phyloP scores from a whole-genome alignment of 2,888 invertebrate species.

The Pseudococcus longispinus region DNA sequence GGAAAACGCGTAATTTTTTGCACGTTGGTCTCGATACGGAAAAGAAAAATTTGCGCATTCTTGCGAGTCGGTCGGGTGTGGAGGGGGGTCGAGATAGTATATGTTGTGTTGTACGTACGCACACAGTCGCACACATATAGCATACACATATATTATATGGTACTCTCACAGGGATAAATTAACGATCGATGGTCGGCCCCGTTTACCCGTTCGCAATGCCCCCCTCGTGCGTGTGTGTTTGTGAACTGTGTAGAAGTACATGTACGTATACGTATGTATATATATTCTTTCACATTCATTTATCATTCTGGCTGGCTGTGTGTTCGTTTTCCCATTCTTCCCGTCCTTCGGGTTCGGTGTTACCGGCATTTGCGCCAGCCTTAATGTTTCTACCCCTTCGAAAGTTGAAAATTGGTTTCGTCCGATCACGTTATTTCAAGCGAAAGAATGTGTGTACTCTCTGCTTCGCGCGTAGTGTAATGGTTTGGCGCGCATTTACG shows the following conservation, averaged over 20 bases:
- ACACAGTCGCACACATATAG: neutral
- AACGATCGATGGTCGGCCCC: conserved; percentile 11
- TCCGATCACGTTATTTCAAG: conserved; percentile 46
- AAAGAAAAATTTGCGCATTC: too few relatives aligned
- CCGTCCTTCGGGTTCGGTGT: neutral
- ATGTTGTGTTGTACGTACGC: neutral
- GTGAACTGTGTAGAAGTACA: neutral
- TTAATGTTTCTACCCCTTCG: conserved; percentile 16
- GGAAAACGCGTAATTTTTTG: too few relatives aligned
- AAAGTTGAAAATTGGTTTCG: conserved; percentile 37
- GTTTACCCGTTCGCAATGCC: neutral
- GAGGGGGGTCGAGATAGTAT: too few relatives aligned
- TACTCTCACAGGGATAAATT: conserved; percentile 5
- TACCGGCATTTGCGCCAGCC: conserved; percentile 25
- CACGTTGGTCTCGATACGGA: too few relatives aligned
- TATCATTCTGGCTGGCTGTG: conserved; percentile 23
- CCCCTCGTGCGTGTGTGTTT: neutral
- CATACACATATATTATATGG: too few relatives aligned
- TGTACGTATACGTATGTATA: neutral
- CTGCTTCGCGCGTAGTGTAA: conserved; percentile 20
- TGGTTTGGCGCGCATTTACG: conserved; percentile 41
- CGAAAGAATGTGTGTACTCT: conserved; percentile 33
- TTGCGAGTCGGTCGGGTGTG: too few relatives aligned
- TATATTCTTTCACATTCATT: conserved; percentile 38
- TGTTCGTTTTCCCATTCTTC: neutral